These are phyloP conservation scores for Polydrusus tereticollis DNA, from an alignment of 2,888 invertebrate genomes.

Conservation along the genomic window DNA sequence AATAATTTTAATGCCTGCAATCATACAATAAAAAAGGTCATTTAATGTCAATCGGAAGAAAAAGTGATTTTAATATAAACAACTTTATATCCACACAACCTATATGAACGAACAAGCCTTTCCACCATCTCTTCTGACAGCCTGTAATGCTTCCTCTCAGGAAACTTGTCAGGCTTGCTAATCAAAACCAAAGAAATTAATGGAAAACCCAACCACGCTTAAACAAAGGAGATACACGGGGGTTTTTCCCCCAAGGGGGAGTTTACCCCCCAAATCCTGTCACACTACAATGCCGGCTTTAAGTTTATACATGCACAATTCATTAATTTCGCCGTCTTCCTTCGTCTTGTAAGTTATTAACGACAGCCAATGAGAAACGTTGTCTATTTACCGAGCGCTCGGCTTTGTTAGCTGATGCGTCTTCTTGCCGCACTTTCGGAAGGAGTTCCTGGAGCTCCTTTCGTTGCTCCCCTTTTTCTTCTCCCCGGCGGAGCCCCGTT, in stretches of 20 bases:
- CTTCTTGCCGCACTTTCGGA: slow-evolving; percentile 53
- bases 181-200: slow-evolving; percentile 50
- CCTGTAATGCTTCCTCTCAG: slow-evolving; percentile 38
- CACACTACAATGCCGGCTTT: slow-evolving; percentile 51
- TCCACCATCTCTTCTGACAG: slow-evolving; percentile 27
- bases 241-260: not conserved
- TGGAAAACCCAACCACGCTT: slow-evolving; percentile 44
- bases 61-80: no score
- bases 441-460: slow-evolving; percentile 43
- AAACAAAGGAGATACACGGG: slow-evolving; percentile 41
- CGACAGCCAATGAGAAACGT: slow-evolving; percentile 64
- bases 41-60: no score
- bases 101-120: slow-evolving; percentile 3
- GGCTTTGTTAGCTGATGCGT: slow-evolving; percentile 61
- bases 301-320: slow-evolving; percentile 56
- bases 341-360: slow-evolving; percentile 65
- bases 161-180: slow-evolving; percentile 37
- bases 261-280: slow-evolving; percentile 37
- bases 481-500: slow-evolving; percentile 29
- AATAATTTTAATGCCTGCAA: no score
- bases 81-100: not conserved
- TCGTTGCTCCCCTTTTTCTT: slow-evolving; percentile 53
- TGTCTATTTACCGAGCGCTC: slow-evolving; percentile 61
- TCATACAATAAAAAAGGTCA: no score
- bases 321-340: slow-evolving; percentile 66